phyloP scores from a whole-genome alignment of 2,113 vertebrate species.

The Rallus limicola region DNA sequence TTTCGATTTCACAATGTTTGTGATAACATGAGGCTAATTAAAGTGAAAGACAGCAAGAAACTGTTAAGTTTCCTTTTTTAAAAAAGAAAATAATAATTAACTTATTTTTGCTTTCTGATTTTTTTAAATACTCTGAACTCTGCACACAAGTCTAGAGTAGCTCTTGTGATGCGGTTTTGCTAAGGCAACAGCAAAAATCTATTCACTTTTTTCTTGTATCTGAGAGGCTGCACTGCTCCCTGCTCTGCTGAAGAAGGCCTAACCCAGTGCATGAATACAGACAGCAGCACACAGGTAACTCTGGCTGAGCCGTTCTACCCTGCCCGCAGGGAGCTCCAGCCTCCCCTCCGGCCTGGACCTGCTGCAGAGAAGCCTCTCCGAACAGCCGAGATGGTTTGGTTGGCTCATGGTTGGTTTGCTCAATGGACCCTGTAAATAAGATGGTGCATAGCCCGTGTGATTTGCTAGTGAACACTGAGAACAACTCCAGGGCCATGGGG shows the following conservation, averaged over 20 bases:
- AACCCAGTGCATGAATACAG: background rate
- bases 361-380: background rate
- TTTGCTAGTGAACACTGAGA: accelerated
- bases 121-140: background rate
- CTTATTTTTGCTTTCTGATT: background rate
- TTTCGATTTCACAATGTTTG: background rate
- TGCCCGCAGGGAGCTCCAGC: background rate
- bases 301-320: background rate
- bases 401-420: background rate
- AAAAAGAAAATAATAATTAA: background rate
- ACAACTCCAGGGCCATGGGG: accelerated
- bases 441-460: background rate
- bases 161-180: background rate
- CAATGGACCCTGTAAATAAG: accelerated
- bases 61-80: background rate
- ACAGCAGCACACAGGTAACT: background rate
- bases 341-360: background rate
- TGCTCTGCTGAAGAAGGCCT: background rate
- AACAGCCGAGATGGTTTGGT: background rate
- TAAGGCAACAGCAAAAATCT: background rate
- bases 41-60: background rate
- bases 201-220: background rate
- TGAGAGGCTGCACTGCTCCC: background rate
- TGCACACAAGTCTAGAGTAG: background rate
- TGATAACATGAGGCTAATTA: background rate